Evolutionary conservation across 2,797 vertebrate genomes (phyloP), one percentile per base, ranked within the genome.

Genomic region (Discoglossus pictus): DNA sequence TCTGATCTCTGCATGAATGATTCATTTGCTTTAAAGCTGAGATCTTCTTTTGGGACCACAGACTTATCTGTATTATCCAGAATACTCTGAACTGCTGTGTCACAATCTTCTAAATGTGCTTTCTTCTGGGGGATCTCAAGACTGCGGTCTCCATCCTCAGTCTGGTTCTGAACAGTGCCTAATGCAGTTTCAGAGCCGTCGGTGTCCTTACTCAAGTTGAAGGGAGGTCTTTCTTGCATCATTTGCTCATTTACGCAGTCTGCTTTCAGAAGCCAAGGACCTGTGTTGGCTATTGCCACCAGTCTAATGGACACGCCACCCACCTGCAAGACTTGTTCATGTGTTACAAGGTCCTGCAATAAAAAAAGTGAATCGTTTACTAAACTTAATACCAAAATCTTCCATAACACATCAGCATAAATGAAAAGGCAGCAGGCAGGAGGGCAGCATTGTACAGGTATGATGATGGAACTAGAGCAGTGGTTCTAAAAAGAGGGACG

Each of bases 231-330:
- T 8, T 61, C 58, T 20, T 69, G 42, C 6, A n/a, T 16, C 15
- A 25, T 54, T 21, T 75, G 48, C 2, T 75, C 61, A 64, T 82
- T 63, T 16, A 78, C 55, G 31, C 59, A 74, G 51, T 60, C 86
- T 0, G 84, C 84, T 55, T 85, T 84, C 8, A 98, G 78, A 3
- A 99, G 89, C 97, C 97, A 98, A 0, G 95, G 92, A 1, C 74
- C 79, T 4, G 93, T 88, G 0, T 86, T 87, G 6, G 78, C 72
- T 18, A 78, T 18, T 8, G 93, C 84, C 65, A 95, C 94, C 83
- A 96, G 84, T 0, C 95, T 93, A 1, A 72, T 9, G 0, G 80
- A 76, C 31, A 78, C 55, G 46, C 87, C 87, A 1, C 97, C 96
- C 0, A 93, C 94, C 74, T 87, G 83, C 42, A 97, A 43, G 65